Conservation (phyloP, 2,888 invertebrate genomes). For the Mactromeris polynyma region DNA sequence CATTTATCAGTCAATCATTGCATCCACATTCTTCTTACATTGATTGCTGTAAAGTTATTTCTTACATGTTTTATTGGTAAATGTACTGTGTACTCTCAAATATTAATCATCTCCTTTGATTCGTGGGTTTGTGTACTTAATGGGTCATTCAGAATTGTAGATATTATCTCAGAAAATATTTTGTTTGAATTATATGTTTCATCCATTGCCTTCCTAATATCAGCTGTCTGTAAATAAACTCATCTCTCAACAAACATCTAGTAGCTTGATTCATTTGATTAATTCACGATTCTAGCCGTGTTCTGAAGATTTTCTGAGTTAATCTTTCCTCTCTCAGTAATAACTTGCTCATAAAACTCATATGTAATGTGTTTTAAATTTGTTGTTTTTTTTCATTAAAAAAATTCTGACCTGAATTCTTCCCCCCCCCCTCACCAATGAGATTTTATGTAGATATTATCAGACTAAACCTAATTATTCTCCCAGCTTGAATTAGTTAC, state of each 20-base stretch:
- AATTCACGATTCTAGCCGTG: neutral
- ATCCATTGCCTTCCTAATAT: neutral
- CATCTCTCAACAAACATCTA: neutral
- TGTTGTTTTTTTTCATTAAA: neutral
- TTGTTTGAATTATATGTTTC: neutral
- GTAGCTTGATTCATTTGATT: constrained; percentile 4
- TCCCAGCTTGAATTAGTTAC: too few species aligned
- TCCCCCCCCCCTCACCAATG: neutral
- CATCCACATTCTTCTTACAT: neutral
- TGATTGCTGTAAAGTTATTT: neutral
- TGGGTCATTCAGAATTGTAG: neutral
- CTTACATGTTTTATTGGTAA: neutral
- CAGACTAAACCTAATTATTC: too few species aligned
- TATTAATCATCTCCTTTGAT: neutral
- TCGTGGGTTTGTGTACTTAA: neutral
- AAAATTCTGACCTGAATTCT: neutral
- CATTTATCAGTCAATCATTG: too few species aligned
- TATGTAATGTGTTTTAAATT: neutral
- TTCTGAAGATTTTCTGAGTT: neutral
- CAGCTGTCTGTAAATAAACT: neutral
- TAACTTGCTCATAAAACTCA: neutral
- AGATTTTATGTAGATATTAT: too few species aligned
- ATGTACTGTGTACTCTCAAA: neutral
- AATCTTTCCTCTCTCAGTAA: neutral
- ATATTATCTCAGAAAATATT: neutral